Conservation (phyloP, 2,113 vertebrate species). For the Perccottus glenii region DNA sequence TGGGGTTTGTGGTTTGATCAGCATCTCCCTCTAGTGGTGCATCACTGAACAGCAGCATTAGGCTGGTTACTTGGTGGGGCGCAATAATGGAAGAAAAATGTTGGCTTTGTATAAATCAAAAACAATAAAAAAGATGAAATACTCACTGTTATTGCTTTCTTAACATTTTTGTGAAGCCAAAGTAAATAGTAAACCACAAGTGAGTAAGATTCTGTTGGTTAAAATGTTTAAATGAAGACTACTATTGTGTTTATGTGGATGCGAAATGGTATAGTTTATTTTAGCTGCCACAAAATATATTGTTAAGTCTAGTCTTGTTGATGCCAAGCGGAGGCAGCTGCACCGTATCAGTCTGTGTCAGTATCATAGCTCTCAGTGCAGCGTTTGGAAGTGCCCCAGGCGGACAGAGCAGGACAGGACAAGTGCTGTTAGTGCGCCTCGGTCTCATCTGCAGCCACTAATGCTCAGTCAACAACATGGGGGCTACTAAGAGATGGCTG, state of each 20-base stretch:
- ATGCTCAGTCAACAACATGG: slow-evolving; percentile 58
- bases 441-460: not conserved
- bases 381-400: slow-evolving; percentile 59
- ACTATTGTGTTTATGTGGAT: not conserved
- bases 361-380: slow-evolving; percentile 63
- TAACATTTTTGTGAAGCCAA: too few species aligned
- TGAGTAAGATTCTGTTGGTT: too few species aligned
- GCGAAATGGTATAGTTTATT: too few species aligned
- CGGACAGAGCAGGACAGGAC: slow-evolving; percentile 8
- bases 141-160: too few species aligned
- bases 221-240: too few species aligned
- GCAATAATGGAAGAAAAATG: too few species aligned
- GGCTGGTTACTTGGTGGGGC: too few species aligned
- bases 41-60: not conserved
- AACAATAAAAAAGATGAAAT: too few species aligned
- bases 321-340: slow-evolving; percentile 54
- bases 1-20: slow-evolving; percentile 6
- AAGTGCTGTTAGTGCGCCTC: slow-evolving; percentile 28
- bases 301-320: not conserved
- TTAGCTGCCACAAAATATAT: not conserved
- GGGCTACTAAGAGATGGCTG: slow-evolving; percentile 33
- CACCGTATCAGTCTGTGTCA: slow-evolving; percentile 71
- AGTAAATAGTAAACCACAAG: too few species aligned
- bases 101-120: too few species aligned
- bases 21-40: slow-evolving; percentile 54